These are phyloP conservation scores for Meiosimyza decipiens DNA, from an alignment of 2,888 invertebrate species.

Conservation along the genomic window DNA sequence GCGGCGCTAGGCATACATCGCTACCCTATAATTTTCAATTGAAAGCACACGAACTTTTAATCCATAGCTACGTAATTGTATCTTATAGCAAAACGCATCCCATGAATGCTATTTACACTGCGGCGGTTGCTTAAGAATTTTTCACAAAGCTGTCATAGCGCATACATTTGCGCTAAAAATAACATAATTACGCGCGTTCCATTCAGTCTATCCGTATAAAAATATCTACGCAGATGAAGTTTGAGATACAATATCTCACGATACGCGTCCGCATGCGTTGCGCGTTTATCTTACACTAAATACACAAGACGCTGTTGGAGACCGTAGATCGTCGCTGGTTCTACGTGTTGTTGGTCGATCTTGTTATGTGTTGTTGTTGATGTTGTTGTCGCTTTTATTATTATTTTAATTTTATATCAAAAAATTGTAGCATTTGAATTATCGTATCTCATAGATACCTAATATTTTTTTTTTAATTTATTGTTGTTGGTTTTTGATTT, in stretches of 20 bases:
- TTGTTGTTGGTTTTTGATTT: not conserved
- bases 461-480: not conserved
- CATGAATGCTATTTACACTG: too few species aligned
- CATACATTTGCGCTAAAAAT: slow-evolving; percentile 40
- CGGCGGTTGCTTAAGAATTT: too few species aligned
- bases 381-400: slow-evolving; percentile 37
- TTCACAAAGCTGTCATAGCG: too few species aligned
- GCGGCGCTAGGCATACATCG: too few species aligned
- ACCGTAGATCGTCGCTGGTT: slow-evolving; percentile 38
- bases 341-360: slow-evolving; percentile 26
- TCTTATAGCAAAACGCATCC: too few species aligned
- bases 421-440: slow-evolving; percentile 49
- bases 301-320: slow-evolving; percentile 33
- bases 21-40: too few species aligned
- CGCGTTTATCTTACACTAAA: slow-evolving; percentile 60
- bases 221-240: slow-evolving; percentile 18
- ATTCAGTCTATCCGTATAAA: slow-evolving; percentile 29
- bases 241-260: slow-evolving; percentile 33
- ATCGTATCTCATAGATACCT: too few species aligned
- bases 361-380: slow-evolving; percentile 25
- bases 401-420: not conserved
- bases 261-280: slow-evolving; percentile 57
- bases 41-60: too few species aligned
- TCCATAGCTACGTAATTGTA: too few species aligned
- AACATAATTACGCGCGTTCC: slow-evolving; percentile 42